Conservation (phyloP, 2,797 vertebrate genomes). For the Macroramphosus scolopax region DNA sequence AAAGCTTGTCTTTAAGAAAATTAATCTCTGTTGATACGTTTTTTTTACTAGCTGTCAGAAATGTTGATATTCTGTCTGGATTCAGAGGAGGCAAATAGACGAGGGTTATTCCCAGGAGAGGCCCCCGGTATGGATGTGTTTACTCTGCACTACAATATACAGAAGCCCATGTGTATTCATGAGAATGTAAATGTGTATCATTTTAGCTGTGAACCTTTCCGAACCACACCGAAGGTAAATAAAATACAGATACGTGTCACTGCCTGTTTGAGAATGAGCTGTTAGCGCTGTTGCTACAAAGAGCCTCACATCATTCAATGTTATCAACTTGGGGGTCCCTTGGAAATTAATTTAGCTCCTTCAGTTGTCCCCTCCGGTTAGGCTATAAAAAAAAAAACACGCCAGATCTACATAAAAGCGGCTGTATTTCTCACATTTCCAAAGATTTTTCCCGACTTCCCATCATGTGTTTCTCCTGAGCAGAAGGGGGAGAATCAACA, state of each 20-base stretch:
- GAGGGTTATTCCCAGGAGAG: slow-evolving; percentile 31
- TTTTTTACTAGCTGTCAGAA: slow-evolving; percentile 32
- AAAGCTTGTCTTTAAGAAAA: slow-evolving; percentile 18
- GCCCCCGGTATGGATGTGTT: slow-evolving; percentile 31
- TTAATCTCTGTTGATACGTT: slow-evolving; percentile 36
- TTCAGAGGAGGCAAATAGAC: slow-evolving; percentile 28
- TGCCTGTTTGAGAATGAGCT: slow-evolving; percentile 21
- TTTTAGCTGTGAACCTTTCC: slow-evolving; percentile 36
- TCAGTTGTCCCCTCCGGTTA: slow-evolving; percentile 51
- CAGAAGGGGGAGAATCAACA: slow-evolving; percentile 30
- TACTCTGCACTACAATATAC: slow-evolving; percentile 28
- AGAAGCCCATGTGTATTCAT: slow-evolving; percentile 54
- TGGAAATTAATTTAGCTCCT: slow-evolving; percentile 75
- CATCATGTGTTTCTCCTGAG: slow-evolving; percentile 22
- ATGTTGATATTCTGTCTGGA: slow-evolving; percentile 26
- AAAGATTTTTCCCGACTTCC: slow-evolving; percentile 24
- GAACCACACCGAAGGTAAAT: slow-evolving; percentile 48
- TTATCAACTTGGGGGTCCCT: slow-evolving; percentile 62
- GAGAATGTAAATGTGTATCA: slow-evolving; percentile 52
- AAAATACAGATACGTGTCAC: slow-evolving; percentile 25
- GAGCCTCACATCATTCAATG: slow-evolving; percentile 54
- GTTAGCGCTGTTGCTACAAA: slow-evolving; percentile 39
- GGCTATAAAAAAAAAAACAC: slow-evolving; percentile 55
- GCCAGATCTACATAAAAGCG: slow-evolving; percentile 59
- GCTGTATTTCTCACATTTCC: slow-evolving; percentile 35